A percentile compares a stretch with the other conserved stretches of the same genome.
These are phyloP conservation scores for Falco rusticolus DNA, from an alignment of 2,797 vertebrate genomes.

Conservation along the genomic window DNA sequence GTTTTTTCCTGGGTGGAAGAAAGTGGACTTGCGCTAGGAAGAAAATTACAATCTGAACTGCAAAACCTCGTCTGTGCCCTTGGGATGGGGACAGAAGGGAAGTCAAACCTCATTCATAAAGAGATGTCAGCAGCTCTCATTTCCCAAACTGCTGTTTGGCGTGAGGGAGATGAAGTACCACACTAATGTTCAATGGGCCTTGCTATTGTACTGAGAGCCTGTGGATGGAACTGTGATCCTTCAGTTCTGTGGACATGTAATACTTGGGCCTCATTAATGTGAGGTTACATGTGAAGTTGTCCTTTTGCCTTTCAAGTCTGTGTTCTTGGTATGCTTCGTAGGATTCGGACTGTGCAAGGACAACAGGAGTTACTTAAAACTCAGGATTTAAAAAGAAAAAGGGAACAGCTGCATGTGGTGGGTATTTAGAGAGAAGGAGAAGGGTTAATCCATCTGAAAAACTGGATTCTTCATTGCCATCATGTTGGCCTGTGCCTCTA, in stretches of 20 bases:
- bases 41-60: neutral
- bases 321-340: neutral
- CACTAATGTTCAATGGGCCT: conserved; percentile 40
- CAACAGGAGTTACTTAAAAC: neutral
- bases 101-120: conserved; percentile 7
- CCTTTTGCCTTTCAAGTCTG: conserved; percentile 13
- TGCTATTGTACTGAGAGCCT: neutral
- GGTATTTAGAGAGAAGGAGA: neutral
- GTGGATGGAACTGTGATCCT: neutral
- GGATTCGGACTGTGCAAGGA: neutral
- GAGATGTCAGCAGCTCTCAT: conserved; percentile 8
- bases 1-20: neutral
- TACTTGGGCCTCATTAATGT: neutral
- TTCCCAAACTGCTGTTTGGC: conserved; percentile 22
- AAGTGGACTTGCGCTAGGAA: neutral
- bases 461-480: conserved; percentile 11
- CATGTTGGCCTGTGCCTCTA: neutral
- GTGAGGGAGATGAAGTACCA: neutral
- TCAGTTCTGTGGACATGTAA: neutral
- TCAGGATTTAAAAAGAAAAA: neutral
- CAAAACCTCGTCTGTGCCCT: conserved; percentile 13
- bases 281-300: neutral
- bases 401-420: neutral
- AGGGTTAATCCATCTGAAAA: conserved; percentile 21
- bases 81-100: conserved; percentile 5